phyloP scores from a whole-genome alignment of 2,888 invertebrate species.

The Corbicula japonica region DNA sequence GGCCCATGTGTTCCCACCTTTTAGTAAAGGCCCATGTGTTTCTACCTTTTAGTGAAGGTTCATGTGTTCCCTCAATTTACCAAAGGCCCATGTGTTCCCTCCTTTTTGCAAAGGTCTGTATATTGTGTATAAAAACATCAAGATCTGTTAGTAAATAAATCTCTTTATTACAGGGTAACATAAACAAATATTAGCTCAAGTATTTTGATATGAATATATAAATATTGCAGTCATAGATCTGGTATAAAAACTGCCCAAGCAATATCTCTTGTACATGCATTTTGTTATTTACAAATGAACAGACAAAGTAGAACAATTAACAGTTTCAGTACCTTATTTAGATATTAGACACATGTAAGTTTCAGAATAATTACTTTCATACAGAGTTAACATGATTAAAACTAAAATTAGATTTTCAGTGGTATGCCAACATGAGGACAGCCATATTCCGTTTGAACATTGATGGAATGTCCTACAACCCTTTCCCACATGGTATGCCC shows the following conservation, averaged over 20 bases:
- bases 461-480: too few species aligned
- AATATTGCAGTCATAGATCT: conserved; percentile 46
- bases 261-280: conserved; percentile 19
- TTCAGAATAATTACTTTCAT: neutral
- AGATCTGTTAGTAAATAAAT: conserved; percentile 34
- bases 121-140: neutral
- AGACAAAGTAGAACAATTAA: neutral
- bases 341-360: neutral
- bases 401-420: conserved; percentile 5
- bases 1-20: too few species aligned
- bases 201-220: conserved; percentile 50
- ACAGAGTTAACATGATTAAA: neutral
- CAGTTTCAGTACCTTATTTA: neutral
- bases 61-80: too few species aligned
- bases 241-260: conserved; percentile 15
- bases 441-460: too few species aligned
- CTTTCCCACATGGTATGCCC: too few species aligned
- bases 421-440: too few species aligned
- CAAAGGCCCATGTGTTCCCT: too few species aligned
- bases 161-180: conserved; percentile 59
- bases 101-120: too few species aligned
- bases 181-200: conserved; percentile 51
- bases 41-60: too few species aligned
- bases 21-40: too few species aligned
- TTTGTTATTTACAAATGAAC: neutral